These are phyloP conservation scores for Gallinago jamesoni DNA, from an alignment of 2,113 vertebrate genomes.

Conservation along the genomic window DNA sequence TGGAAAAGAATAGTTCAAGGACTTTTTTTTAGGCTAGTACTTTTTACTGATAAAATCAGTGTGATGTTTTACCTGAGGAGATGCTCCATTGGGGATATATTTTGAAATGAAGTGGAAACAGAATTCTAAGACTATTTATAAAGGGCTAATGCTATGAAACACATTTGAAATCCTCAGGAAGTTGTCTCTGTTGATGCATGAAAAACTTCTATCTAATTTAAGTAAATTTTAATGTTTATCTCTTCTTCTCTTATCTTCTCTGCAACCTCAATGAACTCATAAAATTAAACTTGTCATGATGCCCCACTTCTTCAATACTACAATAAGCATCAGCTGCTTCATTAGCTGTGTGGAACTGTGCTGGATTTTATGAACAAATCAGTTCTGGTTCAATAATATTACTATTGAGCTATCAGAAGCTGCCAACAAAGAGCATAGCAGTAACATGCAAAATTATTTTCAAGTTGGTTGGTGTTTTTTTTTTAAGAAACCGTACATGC, in stretches of 20 bases:
- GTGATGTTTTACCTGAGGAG: neutral
- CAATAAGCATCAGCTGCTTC: constrained; percentile 46
- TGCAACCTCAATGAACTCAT: neutral
- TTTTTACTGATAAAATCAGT: neutral
- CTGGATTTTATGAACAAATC: constrained; percentile 48
- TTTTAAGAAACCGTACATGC: neutral
- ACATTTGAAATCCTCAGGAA: neutral
- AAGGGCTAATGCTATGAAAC: neutral
- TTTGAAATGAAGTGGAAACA: neutral
- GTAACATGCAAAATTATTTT: constrained; percentile 40
- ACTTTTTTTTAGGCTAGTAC: neutral
- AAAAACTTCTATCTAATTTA: neutral
- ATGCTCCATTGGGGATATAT: neutral
- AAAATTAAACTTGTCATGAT: neutral
- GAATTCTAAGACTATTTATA: neutral
- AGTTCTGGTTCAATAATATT: constrained; percentile 43
- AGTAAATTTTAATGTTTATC: neutral
- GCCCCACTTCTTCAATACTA: neutral
- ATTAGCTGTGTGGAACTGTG: constrained; percentile 45
- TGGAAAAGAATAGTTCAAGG: neutral
- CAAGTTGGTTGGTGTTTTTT: constrained; percentile 11
- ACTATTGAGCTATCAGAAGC: constrained; percentile 47
- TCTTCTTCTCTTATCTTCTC: neutral
- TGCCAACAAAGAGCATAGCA: constrained; percentile 41
- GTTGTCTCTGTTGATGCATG: neutral